Conservation (phyloP, 1,140 invertebrate genomes). For the Heliothis virescens region DNA sequence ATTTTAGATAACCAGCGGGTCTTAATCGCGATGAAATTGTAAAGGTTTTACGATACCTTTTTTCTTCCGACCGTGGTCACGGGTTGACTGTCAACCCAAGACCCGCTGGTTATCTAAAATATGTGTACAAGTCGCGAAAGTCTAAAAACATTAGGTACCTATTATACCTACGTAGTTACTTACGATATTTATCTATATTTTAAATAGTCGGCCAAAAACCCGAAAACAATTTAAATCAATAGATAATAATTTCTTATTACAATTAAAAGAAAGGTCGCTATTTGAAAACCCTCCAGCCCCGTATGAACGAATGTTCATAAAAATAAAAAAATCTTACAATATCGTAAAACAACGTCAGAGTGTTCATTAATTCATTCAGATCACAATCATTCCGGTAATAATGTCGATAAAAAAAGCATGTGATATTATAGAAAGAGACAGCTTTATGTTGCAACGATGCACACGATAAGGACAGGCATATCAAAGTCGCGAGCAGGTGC, state of each 20-base stretch:
- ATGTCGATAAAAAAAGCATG: conserved; percentile 54
- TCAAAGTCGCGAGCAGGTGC: conserved; percentile 45
- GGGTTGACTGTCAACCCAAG: too few species aligned
- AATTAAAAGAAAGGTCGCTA: background rate
- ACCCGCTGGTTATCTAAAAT: too few species aligned
- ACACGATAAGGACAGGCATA: conserved; percentile 24
- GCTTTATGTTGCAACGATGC: conserved; percentile 15
- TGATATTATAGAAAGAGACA: conserved; percentile 49
- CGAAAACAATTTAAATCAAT: background rate
- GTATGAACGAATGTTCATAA: background rate
- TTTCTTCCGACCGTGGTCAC: too few species aligned
- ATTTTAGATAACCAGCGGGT: too few species aligned
- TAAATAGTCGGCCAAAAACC: background rate
- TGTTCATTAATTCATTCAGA: conserved; percentile 56
- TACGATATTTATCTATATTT: too few species aligned
- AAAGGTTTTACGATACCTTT: too few species aligned
- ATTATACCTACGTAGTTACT: too few species aligned
- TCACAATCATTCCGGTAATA: conserved; percentile 54
- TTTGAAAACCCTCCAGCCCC: background rate
- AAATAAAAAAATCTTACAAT: conserved; percentile 7
- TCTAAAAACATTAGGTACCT: too few species aligned
- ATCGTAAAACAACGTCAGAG: conserved; percentile 36
- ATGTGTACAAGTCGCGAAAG: too few species aligned
- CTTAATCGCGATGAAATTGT: too few species aligned
- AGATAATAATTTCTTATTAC: background rate